Base-by-base conservation (phyloP, 2,113 vertebrate species). In the Rostratula benghalensis region DNA sequence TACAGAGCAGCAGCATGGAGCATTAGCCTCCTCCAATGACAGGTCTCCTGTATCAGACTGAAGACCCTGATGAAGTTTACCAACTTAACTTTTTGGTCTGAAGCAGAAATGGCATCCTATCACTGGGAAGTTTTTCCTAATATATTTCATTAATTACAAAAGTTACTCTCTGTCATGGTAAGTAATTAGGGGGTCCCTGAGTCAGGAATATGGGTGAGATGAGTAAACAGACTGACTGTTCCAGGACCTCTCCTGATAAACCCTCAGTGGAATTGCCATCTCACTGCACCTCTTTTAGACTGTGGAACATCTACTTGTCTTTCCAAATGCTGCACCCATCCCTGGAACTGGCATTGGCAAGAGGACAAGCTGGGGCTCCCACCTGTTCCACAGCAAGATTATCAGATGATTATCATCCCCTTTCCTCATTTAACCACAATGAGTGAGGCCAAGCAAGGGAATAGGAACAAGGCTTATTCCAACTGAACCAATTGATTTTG, bases 391-490 rank as follows among this genome's bases (percentile, higher is more conserved):
- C 63, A 50, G 65, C 39, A 78, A 69, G 65, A 84, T 93, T 71
- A 92, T 87, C 69, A 73, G 76, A 37, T 76, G 31, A 88, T 86
- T 89, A 69, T n/a, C 86, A 78, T 76, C 86, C 21, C 31, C 61
- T 96, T 77, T 84, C 95, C 95, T 93, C 69, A 91, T 87, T 92
- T 94, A 94, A 92, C 92, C 94, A 87, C 80, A 89, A 51, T 39
- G 28, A 91, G 65, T 60, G 82, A 90, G 90, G 94, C 92, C 85
- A 89, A 53, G 53, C 86, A 89, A 83, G 86, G 83, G 65, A 94
- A 96, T 13, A 73, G 61, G 27, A 93, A 46, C 48, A 53, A 87
- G 80, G 65, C 86, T 96, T 96, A 95, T 45, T 89, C 48, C 54
- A 75, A 57, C 19, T 73, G 76, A 93, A 92, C 95, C 83, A 92